Base-by-base conservation (phyloP, 2,113 vertebrate species). In the Acanthisitta chloris region DNA sequence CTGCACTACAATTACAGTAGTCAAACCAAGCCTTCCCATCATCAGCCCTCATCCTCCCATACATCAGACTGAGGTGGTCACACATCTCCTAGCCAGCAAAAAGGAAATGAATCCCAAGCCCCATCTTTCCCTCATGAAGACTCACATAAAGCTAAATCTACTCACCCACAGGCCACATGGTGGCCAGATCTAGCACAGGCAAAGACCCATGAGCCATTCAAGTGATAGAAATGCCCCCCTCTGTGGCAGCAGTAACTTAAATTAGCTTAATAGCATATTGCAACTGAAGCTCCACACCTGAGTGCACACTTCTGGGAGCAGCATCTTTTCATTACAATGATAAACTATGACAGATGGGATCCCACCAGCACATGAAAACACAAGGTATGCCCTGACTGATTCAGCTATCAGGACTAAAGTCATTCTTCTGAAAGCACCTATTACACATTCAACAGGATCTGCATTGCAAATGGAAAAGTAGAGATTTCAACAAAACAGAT, bases 341-440 rank as follows among this genome's bases (percentile, higher is more conserved):
- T 23, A 51, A 94, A 33, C 58, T 49, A 36, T 43, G 58, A 78
- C 82, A 92, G 82, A 58, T 3, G 3, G 14, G 49, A 94, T 92
- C 78, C 80, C 83, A 86, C 36, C 59, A 90, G 71, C 76, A 93
- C 46, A 43, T 25, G 54, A 86, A 92, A 90, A 83, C 58, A 73
- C 1, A 2, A 90, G 71, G 34, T 2, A 34, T 34, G 67, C 46
- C 71, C 71, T 51, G 42, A 83, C 18, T 46, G 29, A 81, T 72
- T 81, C 59, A 42, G 55, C 70, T 62, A 86, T 36, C 21, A 77
- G 33, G 36, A 80, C 34, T 64, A 33, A 81, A 90, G 34, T 5
- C 25, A 38, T 58, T 34, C 34, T 86, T 94, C 71, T 51, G 38
- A 71, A 93, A 90, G 74, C 23, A 88, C n/a, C 45, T 66, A 20